Percentiles rank a stretch among this genome's conserved stretches.
Conservation (phyloP, 1,140 invertebrate species). For the Euwallacea similis region DNA sequence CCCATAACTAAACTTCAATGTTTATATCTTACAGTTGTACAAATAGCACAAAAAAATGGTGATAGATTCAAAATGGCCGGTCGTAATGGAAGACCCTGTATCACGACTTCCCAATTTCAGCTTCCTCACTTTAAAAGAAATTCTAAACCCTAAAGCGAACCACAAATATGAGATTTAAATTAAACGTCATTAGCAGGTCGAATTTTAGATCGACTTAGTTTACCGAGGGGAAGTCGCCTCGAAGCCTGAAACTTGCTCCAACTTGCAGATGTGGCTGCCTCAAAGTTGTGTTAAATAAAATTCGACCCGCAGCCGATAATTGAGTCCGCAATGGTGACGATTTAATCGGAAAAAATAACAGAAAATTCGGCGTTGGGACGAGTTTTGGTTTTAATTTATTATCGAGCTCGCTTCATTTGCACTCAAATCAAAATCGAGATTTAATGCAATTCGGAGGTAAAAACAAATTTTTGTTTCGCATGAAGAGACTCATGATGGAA, state of each 20-base stretch:
- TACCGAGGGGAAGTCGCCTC: background rate
- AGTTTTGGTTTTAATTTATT: background rate
- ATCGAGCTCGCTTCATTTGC: slow-evolving; percentile 8
- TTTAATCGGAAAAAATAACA: background rate
- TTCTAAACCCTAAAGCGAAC: background rate
- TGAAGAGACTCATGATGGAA: background rate
- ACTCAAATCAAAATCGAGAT: slow-evolving; percentile 8
- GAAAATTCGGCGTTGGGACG: background rate
- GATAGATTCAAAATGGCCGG: no score
- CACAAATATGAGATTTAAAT: slow-evolving; percentile 48
- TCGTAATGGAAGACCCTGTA: no score
- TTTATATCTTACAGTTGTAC: no score
- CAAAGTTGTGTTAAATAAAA: no score
- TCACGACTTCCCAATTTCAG: no score
- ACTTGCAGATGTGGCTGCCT: no score
- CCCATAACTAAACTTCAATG: no score
- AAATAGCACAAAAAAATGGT: no score
- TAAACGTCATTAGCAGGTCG: slow-evolving; percentile 12
- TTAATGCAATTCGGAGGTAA: background rate
- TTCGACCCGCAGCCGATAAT: background rate
- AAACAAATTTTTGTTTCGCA: background rate
- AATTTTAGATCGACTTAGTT: background rate
- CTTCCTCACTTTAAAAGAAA: no score
- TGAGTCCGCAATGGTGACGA: background rate
- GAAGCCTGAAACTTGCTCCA: background rate